Conservation (phyloP, 1,140 invertebrate species). For the Dolichoris vasculosae region DNA sequence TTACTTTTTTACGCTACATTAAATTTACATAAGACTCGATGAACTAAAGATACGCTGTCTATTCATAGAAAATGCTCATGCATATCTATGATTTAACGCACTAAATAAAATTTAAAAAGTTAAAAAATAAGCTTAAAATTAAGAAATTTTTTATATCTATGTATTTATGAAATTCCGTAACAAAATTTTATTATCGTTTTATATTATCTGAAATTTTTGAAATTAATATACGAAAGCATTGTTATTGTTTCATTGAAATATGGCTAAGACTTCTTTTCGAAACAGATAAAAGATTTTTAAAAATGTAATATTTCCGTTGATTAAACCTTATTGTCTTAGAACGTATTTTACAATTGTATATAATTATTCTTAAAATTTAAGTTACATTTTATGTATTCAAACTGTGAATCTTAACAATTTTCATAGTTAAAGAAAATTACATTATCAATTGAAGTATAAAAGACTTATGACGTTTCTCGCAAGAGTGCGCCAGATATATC, state of each 20-base stretch:
- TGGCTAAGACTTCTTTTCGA: not conserved
- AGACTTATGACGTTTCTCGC: not conserved
- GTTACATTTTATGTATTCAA: no score
- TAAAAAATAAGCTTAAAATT: no score
- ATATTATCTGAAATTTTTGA: no score
- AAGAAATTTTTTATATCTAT: no score
- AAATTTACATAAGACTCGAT: constrained; percentile 33
- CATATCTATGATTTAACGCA: constrained; percentile 9
- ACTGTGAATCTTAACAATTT: not conserved
- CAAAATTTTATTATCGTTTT: no score
- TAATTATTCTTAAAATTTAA: no score
- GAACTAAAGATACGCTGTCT: constrained; percentile 37
- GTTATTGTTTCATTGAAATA: not conserved
- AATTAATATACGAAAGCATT: not conserved
- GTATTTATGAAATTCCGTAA: no score
- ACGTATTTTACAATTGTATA: no score
- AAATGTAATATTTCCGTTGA: no score
- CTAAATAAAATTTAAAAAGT: not conserved
- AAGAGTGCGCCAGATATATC: constrained; percentile 26
- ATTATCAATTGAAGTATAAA: not conserved
- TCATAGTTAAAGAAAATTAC: not conserved
- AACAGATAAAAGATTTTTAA: not conserved
- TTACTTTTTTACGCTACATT: constrained; percentile 4
- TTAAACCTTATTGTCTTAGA: no score
- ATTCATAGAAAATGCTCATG: constrained; percentile 22